Evolutionary conservation across 2,113 vertebrate genomes (phyloP).

Genomic region (Petrocephalus microphthalmus): DNA sequence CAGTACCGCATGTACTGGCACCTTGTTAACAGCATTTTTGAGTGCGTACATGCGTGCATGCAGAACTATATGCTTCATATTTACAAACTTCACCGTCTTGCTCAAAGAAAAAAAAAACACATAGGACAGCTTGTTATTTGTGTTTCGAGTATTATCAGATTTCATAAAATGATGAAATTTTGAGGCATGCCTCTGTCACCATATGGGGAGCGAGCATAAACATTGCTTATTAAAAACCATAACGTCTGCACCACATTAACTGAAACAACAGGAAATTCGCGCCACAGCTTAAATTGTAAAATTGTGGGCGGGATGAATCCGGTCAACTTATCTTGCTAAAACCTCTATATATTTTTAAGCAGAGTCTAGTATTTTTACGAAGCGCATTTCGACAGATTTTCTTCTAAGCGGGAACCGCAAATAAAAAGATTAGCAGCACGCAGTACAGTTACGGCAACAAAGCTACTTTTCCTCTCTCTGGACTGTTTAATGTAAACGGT

Average conservation of each 20-base stretch:
- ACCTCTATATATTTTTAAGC: neutral
- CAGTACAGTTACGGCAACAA: neutral
- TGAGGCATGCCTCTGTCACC: neutral
- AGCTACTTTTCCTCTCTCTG: neutral
- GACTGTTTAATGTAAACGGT: neutral
- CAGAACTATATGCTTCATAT: neutral
- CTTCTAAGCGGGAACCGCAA: neutral
- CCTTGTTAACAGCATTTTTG: neutral
- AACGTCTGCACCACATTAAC: neutral
- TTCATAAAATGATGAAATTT: neutral
- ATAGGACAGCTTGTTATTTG: neutral
- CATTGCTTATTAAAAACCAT: neutral
- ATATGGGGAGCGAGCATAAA: neutral
- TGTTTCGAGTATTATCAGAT: neutral
- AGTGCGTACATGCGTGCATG: neutral
- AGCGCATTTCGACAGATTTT: neutral
- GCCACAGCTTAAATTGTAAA: neutral
- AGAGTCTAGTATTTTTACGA: neutral
- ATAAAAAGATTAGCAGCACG: neutral
- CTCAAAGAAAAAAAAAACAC: neutral
- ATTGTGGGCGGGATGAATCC: neutral
- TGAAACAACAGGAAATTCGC: neutral
- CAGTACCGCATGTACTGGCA: neutral
- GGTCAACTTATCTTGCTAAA: neutral
- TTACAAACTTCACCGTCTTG: neutral